A percentile compares a stretch with the other conserved stretches of the same genome.
Conservation (phyloP, 2,113 vertebrate genomes). For the Zosterops hypoxanthus region DNA sequence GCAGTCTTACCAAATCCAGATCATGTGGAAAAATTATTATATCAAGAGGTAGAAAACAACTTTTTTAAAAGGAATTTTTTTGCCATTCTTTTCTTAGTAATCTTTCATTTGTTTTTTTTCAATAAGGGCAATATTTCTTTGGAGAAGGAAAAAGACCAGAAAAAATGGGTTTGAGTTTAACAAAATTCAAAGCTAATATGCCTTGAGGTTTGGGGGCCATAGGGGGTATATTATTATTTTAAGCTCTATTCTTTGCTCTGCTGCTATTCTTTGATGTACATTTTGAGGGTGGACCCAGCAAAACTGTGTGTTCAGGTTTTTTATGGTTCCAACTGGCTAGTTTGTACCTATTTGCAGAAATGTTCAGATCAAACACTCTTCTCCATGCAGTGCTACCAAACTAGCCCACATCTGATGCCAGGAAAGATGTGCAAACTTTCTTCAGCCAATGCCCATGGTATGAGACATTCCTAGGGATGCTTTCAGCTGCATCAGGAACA, state of each 20-base stretch:
- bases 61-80: not conserved
- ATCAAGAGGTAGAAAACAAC: not conserved
- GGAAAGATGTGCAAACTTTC: not conserved
- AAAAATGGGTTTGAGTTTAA: not conserved
- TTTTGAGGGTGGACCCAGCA: not conserved
- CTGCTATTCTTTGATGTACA: not conserved
- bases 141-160: not conserved
- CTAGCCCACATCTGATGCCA: not conserved
- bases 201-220: rapidly evolving
- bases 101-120: not conserved
- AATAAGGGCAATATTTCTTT: not conserved
- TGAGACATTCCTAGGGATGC: not conserved
- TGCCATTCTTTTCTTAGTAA: not conserved
- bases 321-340: not conserved
- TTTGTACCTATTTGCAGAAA: not conserved
- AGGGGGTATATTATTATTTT: not conserved
- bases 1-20: not conserved
- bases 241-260: not conserved
- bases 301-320: not conserved
- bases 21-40: not conserved
- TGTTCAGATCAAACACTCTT: not conserved
- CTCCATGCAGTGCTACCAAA: not conserved
- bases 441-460: not conserved
- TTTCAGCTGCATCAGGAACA: not conserved
- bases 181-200: not conserved